These are phyloP conservation scores for Nestor notabilis DNA, from an alignment of 2,113 vertebrate genomes.

Conservation along the genomic window DNA sequence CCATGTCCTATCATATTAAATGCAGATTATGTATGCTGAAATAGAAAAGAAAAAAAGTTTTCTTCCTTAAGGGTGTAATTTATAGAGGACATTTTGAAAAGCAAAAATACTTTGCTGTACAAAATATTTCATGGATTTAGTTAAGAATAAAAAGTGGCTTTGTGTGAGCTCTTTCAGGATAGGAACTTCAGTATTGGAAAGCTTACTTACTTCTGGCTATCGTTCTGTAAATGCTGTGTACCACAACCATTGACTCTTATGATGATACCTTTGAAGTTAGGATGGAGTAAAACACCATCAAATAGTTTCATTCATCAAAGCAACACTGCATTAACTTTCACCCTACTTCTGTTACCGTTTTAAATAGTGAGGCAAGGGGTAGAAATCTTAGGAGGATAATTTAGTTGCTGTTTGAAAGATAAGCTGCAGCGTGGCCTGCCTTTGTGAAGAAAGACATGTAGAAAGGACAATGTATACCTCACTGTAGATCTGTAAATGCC, in stretches of 20 bases:
- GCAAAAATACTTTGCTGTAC: neutral
- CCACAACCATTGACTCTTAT: neutral
- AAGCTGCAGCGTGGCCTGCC: neutral
- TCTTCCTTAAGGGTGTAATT: neutral
- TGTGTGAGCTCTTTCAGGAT: neutral
- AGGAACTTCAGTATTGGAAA: neutral
- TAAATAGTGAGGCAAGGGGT: neutral
- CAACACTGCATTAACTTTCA: neutral
- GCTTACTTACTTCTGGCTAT: neutral
- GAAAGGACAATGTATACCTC: neutral
- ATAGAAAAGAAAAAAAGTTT: neutral
- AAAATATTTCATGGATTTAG: neutral
- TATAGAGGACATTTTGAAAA: neutral
- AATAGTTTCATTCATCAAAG: neutral
- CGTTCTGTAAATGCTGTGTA: neutral
- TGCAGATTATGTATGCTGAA: neutral
- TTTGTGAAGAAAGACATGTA: neutral
- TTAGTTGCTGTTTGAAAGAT: neutral
- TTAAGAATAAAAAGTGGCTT: neutral
- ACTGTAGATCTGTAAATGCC: neutral
- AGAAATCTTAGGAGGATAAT: neutral
- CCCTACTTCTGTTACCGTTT: neutral
- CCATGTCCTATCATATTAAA: neutral
- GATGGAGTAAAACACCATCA: neutral
- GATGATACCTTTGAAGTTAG: neutral